Base-by-base conservation (phyloP, 2,797 vertebrate species). In the Centroberyx gerrardi region DNA sequence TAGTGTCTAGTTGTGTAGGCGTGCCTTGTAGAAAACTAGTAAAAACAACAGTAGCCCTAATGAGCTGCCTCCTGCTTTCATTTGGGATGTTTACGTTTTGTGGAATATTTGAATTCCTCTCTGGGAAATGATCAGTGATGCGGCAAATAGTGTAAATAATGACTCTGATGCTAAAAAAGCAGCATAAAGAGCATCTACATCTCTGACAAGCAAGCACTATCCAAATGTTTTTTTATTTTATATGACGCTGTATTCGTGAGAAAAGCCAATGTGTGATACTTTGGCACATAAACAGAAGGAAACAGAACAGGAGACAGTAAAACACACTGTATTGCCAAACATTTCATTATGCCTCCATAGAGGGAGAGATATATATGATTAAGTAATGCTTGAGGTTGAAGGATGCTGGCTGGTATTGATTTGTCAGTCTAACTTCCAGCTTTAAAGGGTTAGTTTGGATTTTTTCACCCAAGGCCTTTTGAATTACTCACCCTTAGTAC, bases 401-500 rank as follows among this genome's bases (percentile, higher is more conserved):
- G 69, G 31, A 8, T n/a, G 55, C 14, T 40, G n/a, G 22, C 13
- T 22, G 8, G 4, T 58, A 67, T 76, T 61, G 59, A 82, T 77
- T 66, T 9, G 8, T 44, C 44, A 15, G 64, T 49, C 40, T 8
- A 36, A 55, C 60, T n/a, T 55, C 17, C 12, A 29, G 63, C 38
- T 62, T 72, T 56, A 53, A 70, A 65, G 56, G 49, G 53, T 29
- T 29, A 44, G 22, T 63, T 56, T 52, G 53, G 3, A 48, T 66
- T 75, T 68, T 78, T 69, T 81, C 58, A 69, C 53, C 60, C 51
- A n/a, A 28, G n/a, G 53, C 40, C 33, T 65, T 76, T 68, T 59
- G 59, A 84, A 79, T 80, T 55, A 53, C 59, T 72, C 62, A 81
- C 51, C 60, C 49, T 51, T 27, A 64, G 68, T 54, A 3, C 64